A percentile compares a stretch with the other conserved stretches of the same genome.
Conservation (phyloP, 2,888 invertebrate species). For the Zhengitettix transpicula region DNA sequence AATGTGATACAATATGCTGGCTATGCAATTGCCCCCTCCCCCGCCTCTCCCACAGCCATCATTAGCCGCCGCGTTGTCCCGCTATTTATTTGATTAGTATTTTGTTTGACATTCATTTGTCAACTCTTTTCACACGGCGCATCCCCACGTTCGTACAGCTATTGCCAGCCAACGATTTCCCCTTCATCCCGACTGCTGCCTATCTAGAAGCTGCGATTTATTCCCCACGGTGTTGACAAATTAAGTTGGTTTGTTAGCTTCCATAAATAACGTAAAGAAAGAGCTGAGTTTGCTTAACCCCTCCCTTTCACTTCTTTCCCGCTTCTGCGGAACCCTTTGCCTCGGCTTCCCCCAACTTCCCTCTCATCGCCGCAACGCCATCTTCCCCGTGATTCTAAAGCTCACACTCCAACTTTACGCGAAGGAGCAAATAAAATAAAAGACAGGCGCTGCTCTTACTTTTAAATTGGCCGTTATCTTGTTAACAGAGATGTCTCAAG, state of each 20-base stretch:
- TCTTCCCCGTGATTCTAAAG: background rate
- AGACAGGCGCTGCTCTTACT: background rate
- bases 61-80: background rate
- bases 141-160: background rate
- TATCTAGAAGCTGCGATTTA: background rate
- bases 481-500: slow-evolving; percentile 3
- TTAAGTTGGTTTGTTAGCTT: background rate
- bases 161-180: background rate
- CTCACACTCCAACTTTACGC: background rate
- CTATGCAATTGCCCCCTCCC: background rate
- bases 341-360: background rate
- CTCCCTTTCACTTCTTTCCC: background rate
- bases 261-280: background rate
- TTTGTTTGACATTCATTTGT: background rate
- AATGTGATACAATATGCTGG: background rate
- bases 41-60: background rate
- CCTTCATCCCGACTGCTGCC: background rate
- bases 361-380: background rate
- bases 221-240: background rate
- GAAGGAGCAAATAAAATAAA: background rate
- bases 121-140: background rate
- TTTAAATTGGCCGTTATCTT: slow-evolving; percentile 7
- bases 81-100: background rate
- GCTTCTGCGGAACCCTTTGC: background rate
- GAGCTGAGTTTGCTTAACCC: background rate